phyloP scores from a whole-genome alignment of 2,797 vertebrate species.

The Lepidocolaptes lacrymiger region DNA sequence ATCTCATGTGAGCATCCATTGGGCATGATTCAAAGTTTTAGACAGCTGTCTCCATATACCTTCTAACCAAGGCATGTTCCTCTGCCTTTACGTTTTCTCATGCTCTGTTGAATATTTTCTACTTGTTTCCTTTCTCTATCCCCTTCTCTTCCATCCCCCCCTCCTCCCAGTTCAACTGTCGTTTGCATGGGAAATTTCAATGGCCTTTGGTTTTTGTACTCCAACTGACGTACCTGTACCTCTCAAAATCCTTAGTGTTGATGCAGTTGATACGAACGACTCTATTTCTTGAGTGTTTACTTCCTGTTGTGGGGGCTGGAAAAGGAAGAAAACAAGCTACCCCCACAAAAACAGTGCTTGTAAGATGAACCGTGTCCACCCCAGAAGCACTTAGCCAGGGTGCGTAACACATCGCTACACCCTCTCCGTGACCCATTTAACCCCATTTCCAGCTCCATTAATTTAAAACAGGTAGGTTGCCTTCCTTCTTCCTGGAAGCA shows the following conservation, averaged over 20 bases:
- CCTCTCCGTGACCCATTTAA: neutral
- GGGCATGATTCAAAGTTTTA: neutral
- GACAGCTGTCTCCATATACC: neutral
- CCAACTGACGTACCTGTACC: neutral
- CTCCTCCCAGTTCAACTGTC: neutral
- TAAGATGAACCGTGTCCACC: neutral
- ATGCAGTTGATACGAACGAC: neutral
- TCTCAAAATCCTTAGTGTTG: neutral
- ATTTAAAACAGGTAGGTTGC: neutral
- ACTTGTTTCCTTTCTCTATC: neutral
- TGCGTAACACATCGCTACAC: rapidly evolving
- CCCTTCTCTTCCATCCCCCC: neutral
- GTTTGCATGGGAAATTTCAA: neutral
- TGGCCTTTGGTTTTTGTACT: neutral
- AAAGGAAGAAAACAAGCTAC: neutral
- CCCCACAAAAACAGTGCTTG: neutral
- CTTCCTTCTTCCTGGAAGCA: neutral
- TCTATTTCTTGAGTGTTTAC: neutral
- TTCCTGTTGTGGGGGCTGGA: neutral
- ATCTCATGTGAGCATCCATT: neutral
- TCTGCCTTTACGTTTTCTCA: neutral
- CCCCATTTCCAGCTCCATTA: neutral
- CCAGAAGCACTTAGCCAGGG: neutral
- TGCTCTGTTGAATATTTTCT: neutral
- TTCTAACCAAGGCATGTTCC: neutral